Evolutionary conservation across 2,113 vertebrate genomes (phyloP).

Genomic region (Stigmatopora argus): DNA sequence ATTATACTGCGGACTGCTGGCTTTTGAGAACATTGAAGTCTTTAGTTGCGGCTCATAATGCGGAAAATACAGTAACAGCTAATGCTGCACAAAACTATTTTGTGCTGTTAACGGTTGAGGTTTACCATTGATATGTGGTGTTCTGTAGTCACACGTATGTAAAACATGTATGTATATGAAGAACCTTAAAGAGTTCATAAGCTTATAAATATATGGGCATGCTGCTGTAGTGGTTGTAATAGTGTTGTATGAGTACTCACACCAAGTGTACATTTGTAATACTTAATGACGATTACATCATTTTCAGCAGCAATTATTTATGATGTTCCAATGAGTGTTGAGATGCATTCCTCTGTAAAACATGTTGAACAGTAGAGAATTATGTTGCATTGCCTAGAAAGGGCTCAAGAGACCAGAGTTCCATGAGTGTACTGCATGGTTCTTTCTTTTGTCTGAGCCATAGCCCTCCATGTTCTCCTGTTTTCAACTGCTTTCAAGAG

Average conservation of each 20-base stretch:
- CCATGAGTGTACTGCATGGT: slow-evolving; percentile 18
- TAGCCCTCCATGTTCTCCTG: slow-evolving; percentile 7
- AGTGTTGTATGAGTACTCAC: slow-evolving; percentile 7
- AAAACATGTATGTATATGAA: slow-evolving; percentile 15
- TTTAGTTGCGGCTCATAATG: no score
- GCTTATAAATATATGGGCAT: slow-evolving; percentile 34
- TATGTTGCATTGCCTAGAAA: slow-evolving; percentile 27
- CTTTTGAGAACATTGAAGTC: no score
- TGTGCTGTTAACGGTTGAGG: no score
- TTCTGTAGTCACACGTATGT: background rate
- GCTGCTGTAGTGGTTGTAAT: slow-evolving; percentile 12
- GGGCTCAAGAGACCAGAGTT: slow-evolving; percentile 37
- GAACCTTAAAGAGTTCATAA: slow-evolving; percentile 25
- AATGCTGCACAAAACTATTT: no score
- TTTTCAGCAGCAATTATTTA: slow-evolving; percentile 29
- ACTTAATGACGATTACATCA: slow-evolving; percentile 31
- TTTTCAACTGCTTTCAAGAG: slow-evolving; percentile 11
- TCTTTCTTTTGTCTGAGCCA: slow-evolving; percentile 8
- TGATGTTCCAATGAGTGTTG: slow-evolving; percentile 14
- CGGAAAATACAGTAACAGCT: no score
- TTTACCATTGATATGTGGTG: background rate
- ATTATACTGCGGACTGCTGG: no score
- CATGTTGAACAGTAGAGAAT: slow-evolving; percentile 33
- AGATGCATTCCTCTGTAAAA: slow-evolving; percentile 16
- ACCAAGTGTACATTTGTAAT: slow-evolving; percentile 20